phyloP scores from a whole-genome alignment of 1,140 invertebrate species.

The Leptinotarsa texana region DNA sequence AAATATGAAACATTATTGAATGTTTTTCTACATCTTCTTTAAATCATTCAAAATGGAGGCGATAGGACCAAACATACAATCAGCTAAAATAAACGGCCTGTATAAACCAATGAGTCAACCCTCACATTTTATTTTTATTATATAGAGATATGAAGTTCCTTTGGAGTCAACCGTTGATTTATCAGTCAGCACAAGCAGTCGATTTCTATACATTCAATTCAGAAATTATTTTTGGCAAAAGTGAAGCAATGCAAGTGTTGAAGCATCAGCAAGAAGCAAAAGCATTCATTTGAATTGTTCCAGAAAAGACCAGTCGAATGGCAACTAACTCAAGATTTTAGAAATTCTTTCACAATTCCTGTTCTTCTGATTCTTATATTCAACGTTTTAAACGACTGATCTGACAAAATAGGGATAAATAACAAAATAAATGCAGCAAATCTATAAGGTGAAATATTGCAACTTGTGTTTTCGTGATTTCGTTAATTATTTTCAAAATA shows the following conservation, averaged over 20 bases:
- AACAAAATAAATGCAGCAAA: slow-evolving; percentile 53
- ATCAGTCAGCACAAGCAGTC: slow-evolving; percentile 1
- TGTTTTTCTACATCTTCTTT: too few species aligned
- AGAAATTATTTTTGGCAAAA: neutral
- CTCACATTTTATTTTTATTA: too few species aligned
- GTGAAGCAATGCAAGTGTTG: slow-evolving; percentile 48
- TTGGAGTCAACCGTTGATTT: neutral
- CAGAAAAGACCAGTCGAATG: slow-evolving; percentile 69
- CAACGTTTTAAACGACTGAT: slow-evolving; percentile 48
- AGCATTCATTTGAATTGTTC: slow-evolving; percentile 57
- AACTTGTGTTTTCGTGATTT: slow-evolving; percentile 54
- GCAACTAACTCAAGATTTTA: slow-evolving; percentile 59
- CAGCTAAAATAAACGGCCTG: too few species aligned
- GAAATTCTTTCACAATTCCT: slow-evolving; percentile 32
- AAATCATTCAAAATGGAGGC: too few species aligned
- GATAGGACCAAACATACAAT: too few species aligned
- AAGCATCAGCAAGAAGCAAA: slow-evolving; percentile 52
- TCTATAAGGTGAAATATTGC: slow-evolving; percentile 55
- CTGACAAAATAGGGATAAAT: slow-evolving; percentile 42
- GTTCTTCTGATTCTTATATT: slow-evolving; percentile 29
- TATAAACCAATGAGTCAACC: too few species aligned
- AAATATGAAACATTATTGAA: too few species aligned
- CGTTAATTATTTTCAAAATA: slow-evolving; percentile 44
- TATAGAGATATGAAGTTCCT: neutral
- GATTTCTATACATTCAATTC: slow-evolving; percentile 15